Evolutionary conservation across 2,888 invertebrate species (phyloP).

Genomic region (Cryptus viduatorius): DNA sequence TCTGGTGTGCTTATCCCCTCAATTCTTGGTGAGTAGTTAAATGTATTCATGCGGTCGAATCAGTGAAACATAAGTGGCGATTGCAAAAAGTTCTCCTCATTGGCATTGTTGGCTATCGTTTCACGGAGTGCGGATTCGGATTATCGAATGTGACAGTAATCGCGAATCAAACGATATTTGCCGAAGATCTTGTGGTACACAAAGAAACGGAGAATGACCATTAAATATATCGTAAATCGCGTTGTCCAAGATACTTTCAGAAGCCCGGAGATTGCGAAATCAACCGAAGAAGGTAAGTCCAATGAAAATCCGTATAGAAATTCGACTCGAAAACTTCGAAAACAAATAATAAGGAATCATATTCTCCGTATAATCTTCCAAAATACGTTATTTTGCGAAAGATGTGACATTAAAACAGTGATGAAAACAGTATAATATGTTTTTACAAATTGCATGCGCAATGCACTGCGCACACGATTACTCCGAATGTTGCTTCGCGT

Average conservation of each 20-base stretch:
- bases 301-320: neutral
- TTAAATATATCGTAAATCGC: neutral
- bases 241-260: neutral
- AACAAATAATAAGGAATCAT: neutral
- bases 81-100: no score
- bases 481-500: neutral
- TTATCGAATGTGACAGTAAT: no score
- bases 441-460: neutral
- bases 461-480: neutral
- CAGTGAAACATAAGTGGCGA: no score
- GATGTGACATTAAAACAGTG: neutral
- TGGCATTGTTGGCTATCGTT: no score
- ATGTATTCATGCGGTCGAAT: no score
- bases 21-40: no score
- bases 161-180: no score
- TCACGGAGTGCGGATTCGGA: no score
- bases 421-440: neutral
- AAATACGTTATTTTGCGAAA: neutral
- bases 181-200: neutral
- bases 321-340: no score
- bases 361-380: neutral
- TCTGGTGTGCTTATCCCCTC: no score
- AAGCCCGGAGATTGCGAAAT: neutral
- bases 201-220: neutral
- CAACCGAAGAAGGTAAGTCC: neutral